Percentiles rank a stretch among this genome's conserved stretches.
These are phyloP conservation scores for Tenthredo notha DNA, from an alignment of 2,888 invertebrate species.

Conservation along the genomic window DNA sequence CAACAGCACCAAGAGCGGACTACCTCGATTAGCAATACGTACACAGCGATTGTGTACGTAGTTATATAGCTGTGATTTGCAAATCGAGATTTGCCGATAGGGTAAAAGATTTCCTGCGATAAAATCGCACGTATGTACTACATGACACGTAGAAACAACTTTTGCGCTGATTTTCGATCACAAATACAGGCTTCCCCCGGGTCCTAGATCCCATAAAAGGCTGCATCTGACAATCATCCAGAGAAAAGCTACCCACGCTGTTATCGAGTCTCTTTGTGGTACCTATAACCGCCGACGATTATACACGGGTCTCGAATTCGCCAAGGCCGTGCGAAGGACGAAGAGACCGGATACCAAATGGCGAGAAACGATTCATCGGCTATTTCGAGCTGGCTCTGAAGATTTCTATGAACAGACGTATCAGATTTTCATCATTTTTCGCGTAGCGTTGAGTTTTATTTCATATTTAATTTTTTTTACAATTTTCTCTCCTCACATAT, in stretches of 20 bases:
- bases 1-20: background rate
- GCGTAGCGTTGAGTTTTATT: no score
- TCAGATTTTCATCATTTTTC: no score
- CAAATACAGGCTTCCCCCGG: background rate
- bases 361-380: constrained; percentile 19
- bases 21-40: background rate
- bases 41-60: background rate
- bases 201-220: constrained; percentile 9
- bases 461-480: background rate
- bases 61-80: background rate
- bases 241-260: constrained; percentile 32
- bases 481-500: background rate
- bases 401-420: background rate
- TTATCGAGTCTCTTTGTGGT: background rate
- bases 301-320: constrained; percentile 4
- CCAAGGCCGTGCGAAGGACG: constrained; percentile 40
- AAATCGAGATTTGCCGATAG: no score
- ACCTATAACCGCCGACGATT: background rate
- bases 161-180: background rate
- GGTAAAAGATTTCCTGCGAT: no score
- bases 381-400: background rate
- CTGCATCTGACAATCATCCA: background rate
- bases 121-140: background rate
- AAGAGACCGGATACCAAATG: constrained; percentile 12
- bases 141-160: background rate